Evolutionary conservation across 2,797 vertebrate species (phyloP).

Genomic region (Pipistrellus pygmaeus): DNA sequence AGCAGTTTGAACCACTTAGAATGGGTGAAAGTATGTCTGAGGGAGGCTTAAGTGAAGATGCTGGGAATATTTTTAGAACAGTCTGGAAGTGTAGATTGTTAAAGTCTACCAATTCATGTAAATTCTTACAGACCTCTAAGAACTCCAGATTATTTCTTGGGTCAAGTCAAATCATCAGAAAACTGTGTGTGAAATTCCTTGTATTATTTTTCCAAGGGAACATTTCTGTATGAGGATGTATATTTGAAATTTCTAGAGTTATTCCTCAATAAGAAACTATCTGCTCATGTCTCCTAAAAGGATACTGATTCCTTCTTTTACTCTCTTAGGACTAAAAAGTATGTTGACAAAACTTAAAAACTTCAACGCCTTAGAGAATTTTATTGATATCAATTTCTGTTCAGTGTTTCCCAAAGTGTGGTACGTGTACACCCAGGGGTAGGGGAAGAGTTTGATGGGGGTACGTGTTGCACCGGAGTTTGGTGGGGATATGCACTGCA

Average conservation of each 20-base stretch:
- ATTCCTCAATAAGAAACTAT: background rate
- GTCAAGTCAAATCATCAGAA: background rate
- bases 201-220: background rate
- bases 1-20: background rate
- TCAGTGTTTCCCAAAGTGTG: no score
- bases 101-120: background rate
- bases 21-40: background rate
- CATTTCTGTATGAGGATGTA: background rate
- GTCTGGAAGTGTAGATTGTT: background rate
- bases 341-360: conserved; percentile 19
- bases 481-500: no score
- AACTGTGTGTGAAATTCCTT: background rate
- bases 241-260: conserved; percentile 59
- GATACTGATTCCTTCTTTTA: background rate
- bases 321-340: background rate
- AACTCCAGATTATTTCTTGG: background rate
- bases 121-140: background rate
- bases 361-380: background rate
- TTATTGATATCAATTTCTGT: background rate
- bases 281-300: background rate
- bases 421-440: no score
- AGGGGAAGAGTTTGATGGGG: no score
- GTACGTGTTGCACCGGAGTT: no score
- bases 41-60: background rate
- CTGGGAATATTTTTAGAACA: background rate